Evolutionary conservation across 2,797 vertebrate genomes (phyloP), one percentile per base, ranked within the genome.

Genomic region (Molossus molossus): DNA sequence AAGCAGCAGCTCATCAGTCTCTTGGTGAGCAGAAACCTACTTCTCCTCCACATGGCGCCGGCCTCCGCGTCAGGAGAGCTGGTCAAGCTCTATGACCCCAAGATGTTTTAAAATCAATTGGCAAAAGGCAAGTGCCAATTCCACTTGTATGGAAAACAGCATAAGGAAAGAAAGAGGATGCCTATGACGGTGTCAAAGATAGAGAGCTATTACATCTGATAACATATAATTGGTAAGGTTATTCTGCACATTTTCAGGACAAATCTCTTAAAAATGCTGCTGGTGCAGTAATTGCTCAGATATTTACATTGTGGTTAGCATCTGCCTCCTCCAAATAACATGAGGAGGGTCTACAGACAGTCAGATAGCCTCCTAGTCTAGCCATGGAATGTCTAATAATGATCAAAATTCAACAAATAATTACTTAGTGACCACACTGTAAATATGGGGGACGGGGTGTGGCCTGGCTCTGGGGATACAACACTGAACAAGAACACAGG

Each of bases 251-350:
- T 23, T 90, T 79, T 83, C 12, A 73, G 94, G 55, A 93, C 57
- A 96, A 88, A 80, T 67, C 13, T 88, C 90, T 96, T 90, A 21
- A 85, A 93, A 96, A 83, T 62, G 73, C 60, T 84, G 90, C 88
- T 75, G 60, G 84, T 23, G 65, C 13, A 7, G 87, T 81, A 90
- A 97, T 96, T 94, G 70, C 53, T 79, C 90, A 90, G 95, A 95
- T 97, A 95, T 94, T 96, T 96, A 92, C 82, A 76, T 33, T 72
- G 79, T 83, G 77, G 94, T 94, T 88, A 95, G 92, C 75, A 83
- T 64, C 93, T 6, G 92, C 58, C 40, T 58, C 81, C 79, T 96
- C 67, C 20, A 25, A 85, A 67, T 94, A 67, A 79, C 67, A 40
- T 21, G 85, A 89, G 10, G 48, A 65, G 72, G 40, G 83, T 45